phyloP scores from a whole-genome alignment of 1,140 invertebrate species.

The Polypedilum vanderplanki region DNA sequence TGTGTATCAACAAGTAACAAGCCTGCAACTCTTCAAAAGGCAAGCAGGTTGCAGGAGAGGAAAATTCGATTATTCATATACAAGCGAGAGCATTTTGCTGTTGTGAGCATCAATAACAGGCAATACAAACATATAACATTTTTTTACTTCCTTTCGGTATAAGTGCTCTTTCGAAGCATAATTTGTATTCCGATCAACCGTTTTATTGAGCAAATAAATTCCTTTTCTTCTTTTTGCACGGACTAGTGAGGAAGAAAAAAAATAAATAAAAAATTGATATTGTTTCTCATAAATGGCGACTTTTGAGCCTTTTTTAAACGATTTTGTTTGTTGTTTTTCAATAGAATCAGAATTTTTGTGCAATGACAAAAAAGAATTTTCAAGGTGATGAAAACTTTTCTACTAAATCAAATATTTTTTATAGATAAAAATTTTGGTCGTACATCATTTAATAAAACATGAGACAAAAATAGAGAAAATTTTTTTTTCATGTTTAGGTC shows the following conservation, averaged over 20 bases:
- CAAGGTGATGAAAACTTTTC: no score
- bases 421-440: no score
- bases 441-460: no score
- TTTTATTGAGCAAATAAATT: constrained; percentile 15
- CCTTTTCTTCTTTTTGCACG: neutral
- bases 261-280: no score
- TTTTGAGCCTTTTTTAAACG: no score
- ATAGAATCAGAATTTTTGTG: no score
- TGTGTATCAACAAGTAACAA: neutral
- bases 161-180: neutral
- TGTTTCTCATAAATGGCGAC: no score
- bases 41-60: neutral
- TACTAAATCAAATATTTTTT: no score
- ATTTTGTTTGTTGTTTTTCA: no score
- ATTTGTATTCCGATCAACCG: constrained; percentile 17
- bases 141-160: neutral
- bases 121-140: neutral
- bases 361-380: no score
- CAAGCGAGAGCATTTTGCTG: neutral
- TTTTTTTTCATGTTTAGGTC: neutral
- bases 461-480: no score
- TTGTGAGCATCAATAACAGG: constrained; percentile 12
- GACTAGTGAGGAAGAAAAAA: no score
- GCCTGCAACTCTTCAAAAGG: neutral
- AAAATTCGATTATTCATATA: constrained; percentile 14